Percentiles rank a stretch among this genome's conserved stretches.
phyloP scores from a whole-genome alignment of 2,113 vertebrate species.

The Dipodomys merriami region DNA sequence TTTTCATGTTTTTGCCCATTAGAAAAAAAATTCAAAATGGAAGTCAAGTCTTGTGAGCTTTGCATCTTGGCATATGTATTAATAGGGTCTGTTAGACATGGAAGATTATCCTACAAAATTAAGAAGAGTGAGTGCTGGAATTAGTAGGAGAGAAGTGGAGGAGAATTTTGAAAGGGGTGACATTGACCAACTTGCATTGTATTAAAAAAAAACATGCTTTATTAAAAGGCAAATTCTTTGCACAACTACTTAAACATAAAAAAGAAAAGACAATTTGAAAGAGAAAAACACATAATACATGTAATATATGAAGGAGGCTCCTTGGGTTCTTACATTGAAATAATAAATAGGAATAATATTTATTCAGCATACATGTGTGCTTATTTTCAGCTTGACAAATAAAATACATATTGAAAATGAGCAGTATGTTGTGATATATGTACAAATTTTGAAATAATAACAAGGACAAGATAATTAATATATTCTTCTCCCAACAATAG shows the following conservation, averaged over 20 bases:
- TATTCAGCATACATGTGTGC: neutral
- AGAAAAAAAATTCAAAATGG: neutral
- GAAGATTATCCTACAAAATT: no score
- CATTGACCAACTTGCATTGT: no score
- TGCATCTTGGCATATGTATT: neutral
- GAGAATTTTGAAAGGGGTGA: no score
- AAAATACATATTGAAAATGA: neutral
- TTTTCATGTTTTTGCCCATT: neutral
- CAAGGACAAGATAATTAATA: neutral
- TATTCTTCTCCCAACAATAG: fast-evolving
- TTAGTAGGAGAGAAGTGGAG: no score
- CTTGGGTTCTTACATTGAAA: no score
- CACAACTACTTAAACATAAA: no score
- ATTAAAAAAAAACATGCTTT: no score
- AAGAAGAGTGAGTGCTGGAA: no score
- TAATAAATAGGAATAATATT: neutral
- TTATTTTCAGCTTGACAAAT: neutral
- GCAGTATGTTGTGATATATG: neutral
- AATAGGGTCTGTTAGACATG: neutral
- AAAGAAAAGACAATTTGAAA: no score
- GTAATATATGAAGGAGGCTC: no score
- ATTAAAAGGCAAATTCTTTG: no score
- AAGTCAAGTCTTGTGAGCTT: neutral
- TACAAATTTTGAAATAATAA: neutral
- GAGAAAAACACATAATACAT: no score